A percentile compares a stretch with the other conserved stretches of the same genome.
Conservation (phyloP, 2,113 vertebrate species). For the Dipodomys merriami region DNA sequence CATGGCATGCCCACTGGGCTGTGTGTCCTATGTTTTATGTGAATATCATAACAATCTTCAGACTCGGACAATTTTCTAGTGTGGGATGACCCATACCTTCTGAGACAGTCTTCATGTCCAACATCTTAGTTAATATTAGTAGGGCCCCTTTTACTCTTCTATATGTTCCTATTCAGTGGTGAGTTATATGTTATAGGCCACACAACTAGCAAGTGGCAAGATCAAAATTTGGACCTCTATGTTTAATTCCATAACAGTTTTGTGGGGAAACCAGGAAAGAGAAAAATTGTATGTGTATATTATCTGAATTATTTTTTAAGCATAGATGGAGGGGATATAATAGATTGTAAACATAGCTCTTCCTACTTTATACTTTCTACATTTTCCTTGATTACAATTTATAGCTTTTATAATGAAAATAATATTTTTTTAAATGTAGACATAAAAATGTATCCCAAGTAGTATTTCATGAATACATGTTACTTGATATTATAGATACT, state of each 20-base stretch:
- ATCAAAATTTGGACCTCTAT: background rate
- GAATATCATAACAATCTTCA: background rate
- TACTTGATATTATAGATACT: constrained; percentile 40
- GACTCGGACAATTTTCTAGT: background rate
- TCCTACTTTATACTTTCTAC: constrained; percentile 42
- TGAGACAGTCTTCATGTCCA: background rate
- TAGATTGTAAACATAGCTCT: constrained; percentile 40
- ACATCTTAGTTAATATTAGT: background rate
- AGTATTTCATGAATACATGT: constrained; percentile 46
- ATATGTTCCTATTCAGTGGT: background rate
- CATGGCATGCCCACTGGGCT: background rate
- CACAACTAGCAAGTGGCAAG: background rate
- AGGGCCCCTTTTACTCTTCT: background rate
- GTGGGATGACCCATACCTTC: background rate
- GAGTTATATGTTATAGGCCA: background rate
- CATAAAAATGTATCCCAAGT: constrained; percentile 42
- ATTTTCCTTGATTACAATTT: constrained; percentile 47
- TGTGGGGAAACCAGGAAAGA: background rate
- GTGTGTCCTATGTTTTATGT: background rate
- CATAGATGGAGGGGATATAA: background rate
- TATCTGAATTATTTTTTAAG: background rate
- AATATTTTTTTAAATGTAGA: constrained; percentile 4
- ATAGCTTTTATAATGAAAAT: constrained; percentile 58
- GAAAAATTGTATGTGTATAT: background rate
- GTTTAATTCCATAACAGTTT: background rate